Evolutionary conservation across 2,113 vertebrate genomes (phyloP).

Genomic region (Gyps fulvus): DNA sequence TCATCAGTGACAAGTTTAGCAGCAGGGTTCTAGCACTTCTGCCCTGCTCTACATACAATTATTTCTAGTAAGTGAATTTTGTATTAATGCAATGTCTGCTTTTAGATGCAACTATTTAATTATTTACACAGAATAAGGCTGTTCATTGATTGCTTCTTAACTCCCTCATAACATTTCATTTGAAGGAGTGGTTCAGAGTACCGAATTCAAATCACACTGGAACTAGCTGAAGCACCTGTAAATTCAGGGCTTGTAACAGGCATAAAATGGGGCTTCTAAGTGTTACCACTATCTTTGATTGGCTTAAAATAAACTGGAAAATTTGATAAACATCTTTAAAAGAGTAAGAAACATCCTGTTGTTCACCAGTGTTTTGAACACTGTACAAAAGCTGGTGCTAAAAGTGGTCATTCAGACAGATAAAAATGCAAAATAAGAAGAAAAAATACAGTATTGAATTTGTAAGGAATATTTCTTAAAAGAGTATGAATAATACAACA

Average conservation of each 20-base stretch:
- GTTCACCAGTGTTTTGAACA: neutral
- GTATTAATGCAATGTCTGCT: conserved; percentile 52
- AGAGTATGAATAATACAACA: neutral
- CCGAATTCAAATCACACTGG: neutral
- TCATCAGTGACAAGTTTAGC: neutral
- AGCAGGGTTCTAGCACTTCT: neutral
- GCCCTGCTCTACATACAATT: neutral
- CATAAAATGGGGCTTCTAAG: neutral
- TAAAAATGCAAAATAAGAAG: neutral
- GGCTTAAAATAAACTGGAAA: conserved; percentile 1
- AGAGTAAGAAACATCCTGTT: neutral
- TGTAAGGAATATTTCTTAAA: neutral
- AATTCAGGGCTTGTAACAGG: neutral
- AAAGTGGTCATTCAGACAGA: neutral
- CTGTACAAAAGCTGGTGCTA: neutral
- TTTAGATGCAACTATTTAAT: conserved; percentile 61
- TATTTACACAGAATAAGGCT: conserved; percentile 33
- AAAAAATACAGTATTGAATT: neutral
- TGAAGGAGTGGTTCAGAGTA: conserved; percentile 1
- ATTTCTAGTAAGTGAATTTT: conserved; percentile 6
- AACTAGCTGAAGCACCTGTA: neutral
- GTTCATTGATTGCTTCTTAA: conserved; percentile 42
- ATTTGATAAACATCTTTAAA: neutral
- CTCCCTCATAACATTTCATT: neutral
- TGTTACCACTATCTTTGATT: neutral